Base-by-base conservation (phyloP, 2,797 vertebrate species). In the Sciurus carolinensis region DNA sequence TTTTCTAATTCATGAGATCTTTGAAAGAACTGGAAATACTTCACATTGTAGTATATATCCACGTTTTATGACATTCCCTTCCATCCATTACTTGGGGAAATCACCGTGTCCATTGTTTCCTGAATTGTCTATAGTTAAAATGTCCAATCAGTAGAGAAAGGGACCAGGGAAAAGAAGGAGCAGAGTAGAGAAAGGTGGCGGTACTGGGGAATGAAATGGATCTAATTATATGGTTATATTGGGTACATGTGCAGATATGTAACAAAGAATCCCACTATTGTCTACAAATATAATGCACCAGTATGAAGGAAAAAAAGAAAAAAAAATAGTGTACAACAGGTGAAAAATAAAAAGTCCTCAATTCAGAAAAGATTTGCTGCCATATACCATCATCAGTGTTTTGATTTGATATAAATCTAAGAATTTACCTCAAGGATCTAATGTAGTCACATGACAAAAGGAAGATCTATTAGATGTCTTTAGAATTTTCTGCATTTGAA, bases 281-380 rank as follows among this genome's bases (percentile, higher is more conserved):
- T 52, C 52, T 57, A 57, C 5, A 20, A 57, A 22, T 57, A 7
- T 57, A 22, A 22, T 57, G 17, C 17, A 57, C 54, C 17, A 57
- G 54, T 20, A 7, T 57, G 20, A 57, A 7, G 54, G 36, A 36
- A 36, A 36, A 5, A 11, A 52, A 52, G 12, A 57, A 57, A 22
- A 77, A 97, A 97, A 52, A 76, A 94, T 1, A 4, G 64, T 57
- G 18, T 57, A 57, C 20, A 22, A 57, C 20, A 57, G 54, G 54
- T 6, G 54, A 57, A 57, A 57, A 57, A 57, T 36, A 6, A 57
- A 88, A 54, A 85, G 6, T n/a, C 6, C 20, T 67, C 82, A 28
- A 44, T 90, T 17, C 8, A 50, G 81, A 75, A 50, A 7, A 91
- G 22, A 89, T 52, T 3, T 39, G 12, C 6, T 66, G 7, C 33